These are phyloP conservation scores for Watsonalla binaria DNA, from an alignment of 2,888 invertebrate genomes.

Conservation along the genomic window DNA sequence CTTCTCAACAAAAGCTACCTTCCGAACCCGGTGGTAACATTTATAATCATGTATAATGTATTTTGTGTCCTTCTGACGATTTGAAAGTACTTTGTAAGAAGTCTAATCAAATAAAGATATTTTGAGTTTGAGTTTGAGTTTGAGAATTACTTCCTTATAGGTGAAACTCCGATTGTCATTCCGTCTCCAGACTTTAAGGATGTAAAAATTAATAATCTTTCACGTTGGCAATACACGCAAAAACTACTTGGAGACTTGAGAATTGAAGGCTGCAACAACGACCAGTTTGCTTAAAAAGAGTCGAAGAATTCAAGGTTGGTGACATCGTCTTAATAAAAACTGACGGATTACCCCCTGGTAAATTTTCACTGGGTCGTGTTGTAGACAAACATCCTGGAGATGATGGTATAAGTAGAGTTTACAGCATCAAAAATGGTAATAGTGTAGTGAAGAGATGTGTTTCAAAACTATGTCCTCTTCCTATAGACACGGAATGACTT, in stretches of 20 bases:
- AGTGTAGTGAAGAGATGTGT: too few species aligned
- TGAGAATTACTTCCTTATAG: too few species aligned
- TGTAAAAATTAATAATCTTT: not conserved
- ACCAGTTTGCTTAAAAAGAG: not conserved
- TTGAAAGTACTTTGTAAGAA: too few species aligned
- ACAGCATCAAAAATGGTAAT: too few species aligned
- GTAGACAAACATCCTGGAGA: not conserved
- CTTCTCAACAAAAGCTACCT: too few species aligned
- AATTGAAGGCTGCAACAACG: not conserved
- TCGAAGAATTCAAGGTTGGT: not conserved
- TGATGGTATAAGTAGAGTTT: not conserved
- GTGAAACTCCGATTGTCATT: not conserved
- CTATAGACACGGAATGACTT: too few species aligned
- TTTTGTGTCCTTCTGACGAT: too few species aligned
- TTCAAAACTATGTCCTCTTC: too few species aligned
- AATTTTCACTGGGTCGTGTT: not conserved
- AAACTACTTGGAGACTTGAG: not conserved
- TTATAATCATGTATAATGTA: too few species aligned
- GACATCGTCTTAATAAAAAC: constrained; percentile 1
- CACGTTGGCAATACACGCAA: constrained; percentile 1
- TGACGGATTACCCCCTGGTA: not conserved
- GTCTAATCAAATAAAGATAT: too few species aligned
- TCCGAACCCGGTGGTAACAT: too few species aligned
- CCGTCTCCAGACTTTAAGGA: not conserved
- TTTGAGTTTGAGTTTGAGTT: too few species aligned